A percentile compares a stretch with the other conserved stretches of the same genome.
Conservation (phyloP, 2,888 invertebrate genomes). For the Chymomyza fuscimana region DNA sequence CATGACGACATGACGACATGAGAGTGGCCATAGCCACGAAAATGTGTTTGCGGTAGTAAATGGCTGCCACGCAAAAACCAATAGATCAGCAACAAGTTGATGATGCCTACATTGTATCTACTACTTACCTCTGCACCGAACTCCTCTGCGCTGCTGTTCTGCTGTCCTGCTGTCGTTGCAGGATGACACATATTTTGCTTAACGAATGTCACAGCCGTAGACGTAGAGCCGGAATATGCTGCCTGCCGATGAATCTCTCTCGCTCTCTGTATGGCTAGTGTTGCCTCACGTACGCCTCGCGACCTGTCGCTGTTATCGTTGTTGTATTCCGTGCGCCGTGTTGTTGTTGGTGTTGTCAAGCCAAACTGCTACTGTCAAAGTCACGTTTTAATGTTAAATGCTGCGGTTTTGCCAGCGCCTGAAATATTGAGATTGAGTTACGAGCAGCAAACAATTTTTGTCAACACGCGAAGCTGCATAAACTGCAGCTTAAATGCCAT, state of each 20-base stretch:
- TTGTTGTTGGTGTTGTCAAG: constrained; percentile 51
- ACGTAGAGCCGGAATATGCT: background rate
- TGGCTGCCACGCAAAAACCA: constrained; percentile 68
- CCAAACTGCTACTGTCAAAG: constrained; percentile 71
- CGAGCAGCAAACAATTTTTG: constrained; percentile 72
- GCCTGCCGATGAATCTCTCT: constrained; percentile 49
- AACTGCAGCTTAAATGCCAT: constrained; percentile 72
- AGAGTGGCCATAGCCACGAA: constrained; percentile 48
- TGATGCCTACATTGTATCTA: constrained; percentile 3
- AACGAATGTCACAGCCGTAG: constrained; percentile 63
- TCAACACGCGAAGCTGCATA: constrained; percentile 72
- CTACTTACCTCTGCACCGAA: constrained; percentile 13
- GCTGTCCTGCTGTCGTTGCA: constrained; percentile 10
- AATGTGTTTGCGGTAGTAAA: constrained; percentile 59
- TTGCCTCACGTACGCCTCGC: constrained; percentile 63
- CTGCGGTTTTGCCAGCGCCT: constrained; percentile 40
- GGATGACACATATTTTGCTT: constrained; percentile 67
- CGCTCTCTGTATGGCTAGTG: constrained; percentile 47
- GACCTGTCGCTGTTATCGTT: constrained; percentile 18
- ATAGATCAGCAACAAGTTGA: constrained; percentile 62
- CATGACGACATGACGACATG: background rate
- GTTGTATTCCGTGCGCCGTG: constrained; percentile 5
- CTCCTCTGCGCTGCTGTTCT: background rate
- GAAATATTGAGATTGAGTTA: constrained; percentile 72
- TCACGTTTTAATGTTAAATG: constrained; percentile 70